These are phyloP conservation scores for Nebria salina DNA, from an alignment of 2,888 invertebrate genomes.

Conservation along the genomic window DNA sequence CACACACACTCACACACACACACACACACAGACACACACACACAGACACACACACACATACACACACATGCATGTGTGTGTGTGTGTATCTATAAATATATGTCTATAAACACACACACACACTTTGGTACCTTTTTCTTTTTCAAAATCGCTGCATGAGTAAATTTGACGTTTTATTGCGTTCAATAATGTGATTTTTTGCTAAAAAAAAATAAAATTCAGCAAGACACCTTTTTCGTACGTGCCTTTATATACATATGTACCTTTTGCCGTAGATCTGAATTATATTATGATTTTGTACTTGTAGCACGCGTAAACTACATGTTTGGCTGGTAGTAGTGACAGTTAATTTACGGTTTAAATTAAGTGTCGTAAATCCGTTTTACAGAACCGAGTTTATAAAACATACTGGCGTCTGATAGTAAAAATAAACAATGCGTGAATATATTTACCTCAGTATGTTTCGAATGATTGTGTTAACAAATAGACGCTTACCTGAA, in stretches of 20 bases:
- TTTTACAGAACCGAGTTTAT: no score
- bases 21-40: conserved; percentile 9
- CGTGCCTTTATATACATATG: background rate
- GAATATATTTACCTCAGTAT: background rate
- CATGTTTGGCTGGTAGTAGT: no score
- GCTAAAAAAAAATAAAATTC: background rate
- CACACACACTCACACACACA: background rate
- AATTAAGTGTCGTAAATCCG: no score
- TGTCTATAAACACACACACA: background rate
- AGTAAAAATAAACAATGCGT: no score
- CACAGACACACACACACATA: background rate
- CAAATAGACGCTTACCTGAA: background rate
- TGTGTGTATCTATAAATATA: no score
- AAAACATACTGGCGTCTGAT: no score
- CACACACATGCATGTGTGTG: no score
- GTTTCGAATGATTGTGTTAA: background rate
- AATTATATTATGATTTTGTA: background rate
- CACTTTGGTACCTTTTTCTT: conserved; percentile 13
- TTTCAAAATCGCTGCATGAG: background rate
- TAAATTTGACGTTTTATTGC: background rate
- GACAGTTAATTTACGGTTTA: no score
- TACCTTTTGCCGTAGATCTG: background rate
- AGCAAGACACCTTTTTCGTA: background rate
- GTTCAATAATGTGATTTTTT: background rate
- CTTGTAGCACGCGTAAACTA: background rate